These are phyloP conservation scores for Clavelina lepadiformis DNA, from an alignment of 23 tunicate species.

Conservation along the genomic window DNA sequence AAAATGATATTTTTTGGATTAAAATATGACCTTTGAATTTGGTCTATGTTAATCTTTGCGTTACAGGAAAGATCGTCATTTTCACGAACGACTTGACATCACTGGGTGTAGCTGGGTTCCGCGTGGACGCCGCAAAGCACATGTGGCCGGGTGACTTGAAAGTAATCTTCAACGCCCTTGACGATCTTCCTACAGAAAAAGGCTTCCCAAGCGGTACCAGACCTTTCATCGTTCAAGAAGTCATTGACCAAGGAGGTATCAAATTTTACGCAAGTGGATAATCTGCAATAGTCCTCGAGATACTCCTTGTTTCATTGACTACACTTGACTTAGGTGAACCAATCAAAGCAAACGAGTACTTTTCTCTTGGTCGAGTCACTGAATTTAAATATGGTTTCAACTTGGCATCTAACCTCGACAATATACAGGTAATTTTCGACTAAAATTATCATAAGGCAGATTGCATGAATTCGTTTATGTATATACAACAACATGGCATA, in stretches of 20 bases:
- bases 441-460: neutral
- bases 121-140: conserved; percentile 92
- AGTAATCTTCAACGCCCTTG: conserved; percentile 35
- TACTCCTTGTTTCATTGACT: neutral
- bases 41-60: no score
- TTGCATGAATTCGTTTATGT: no score
- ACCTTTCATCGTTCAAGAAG: conserved; percentile 62
- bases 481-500: no score
- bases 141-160: conserved; percentile 92
- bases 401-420: conserved; percentile 48
- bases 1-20: no score
- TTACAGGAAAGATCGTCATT: conserved; percentile 46
- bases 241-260: conserved; percentile 93
- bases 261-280: no score
- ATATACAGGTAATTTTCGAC: conserved; percentile 48
- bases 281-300: no score
- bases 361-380: conserved; percentile 66
- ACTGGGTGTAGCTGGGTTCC: conserved; percentile 81
- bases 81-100: conserved; percentile 51
- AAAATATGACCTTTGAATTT: no score
- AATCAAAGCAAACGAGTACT: conserved; percentile 83
- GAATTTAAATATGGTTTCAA: conserved; percentile 94
- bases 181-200: conserved; percentile 12
- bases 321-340: conserved; percentile 66
- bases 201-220: conserved; percentile 19